Percentiles rank a stretch among this genome's conserved stretches.
Conservation (phyloP, 1,140 invertebrate genomes). For the Drosophila sturtevanti region DNA sequence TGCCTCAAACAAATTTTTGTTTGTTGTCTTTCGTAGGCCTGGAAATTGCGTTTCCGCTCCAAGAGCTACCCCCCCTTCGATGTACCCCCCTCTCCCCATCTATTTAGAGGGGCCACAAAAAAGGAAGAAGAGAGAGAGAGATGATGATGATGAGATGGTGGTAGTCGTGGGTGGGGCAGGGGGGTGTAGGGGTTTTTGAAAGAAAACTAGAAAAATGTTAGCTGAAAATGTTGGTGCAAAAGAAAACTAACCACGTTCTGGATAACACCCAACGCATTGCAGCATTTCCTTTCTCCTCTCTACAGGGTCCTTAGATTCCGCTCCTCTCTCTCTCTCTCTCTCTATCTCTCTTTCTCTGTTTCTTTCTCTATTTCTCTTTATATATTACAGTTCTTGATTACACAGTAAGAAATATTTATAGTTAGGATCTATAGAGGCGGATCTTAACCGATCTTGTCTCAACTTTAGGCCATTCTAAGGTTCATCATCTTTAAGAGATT, state of each 20-base stretch:
- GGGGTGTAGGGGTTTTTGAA: neutral
- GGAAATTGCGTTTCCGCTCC: constrained; percentile 75
- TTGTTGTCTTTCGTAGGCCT: constrained; percentile 74
- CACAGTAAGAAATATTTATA: neutral
- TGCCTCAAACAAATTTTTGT: constrained; percentile 78
- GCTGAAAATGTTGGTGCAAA: constrained; percentile 10
- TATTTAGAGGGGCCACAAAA: neutral
- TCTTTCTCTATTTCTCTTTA: too few species aligned
- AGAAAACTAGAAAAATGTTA: constrained; percentile 15
- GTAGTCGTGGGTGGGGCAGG: neutral
- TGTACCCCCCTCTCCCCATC: neutral
- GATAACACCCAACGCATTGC: constrained; percentile 12
- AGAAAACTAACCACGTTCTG: constrained; percentile 12
- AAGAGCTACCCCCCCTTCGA: constrained; percentile 34
- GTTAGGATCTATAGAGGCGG: too few species aligned
- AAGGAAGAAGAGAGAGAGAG: neutral
- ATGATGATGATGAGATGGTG: neutral
- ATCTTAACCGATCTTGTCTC: too few species aligned
- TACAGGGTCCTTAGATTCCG: neutral
- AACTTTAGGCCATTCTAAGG: too few species aligned
- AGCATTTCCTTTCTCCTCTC: constrained; percentile 5
- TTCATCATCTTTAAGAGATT: too few species aligned
- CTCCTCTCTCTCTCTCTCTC: neutral
- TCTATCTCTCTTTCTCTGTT: neutral
- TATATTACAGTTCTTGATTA: too few species aligned